Evolutionary conservation across 2,888 invertebrate genomes (phyloP).

Genomic region (Pyrrhosoma nymphula): DNA sequence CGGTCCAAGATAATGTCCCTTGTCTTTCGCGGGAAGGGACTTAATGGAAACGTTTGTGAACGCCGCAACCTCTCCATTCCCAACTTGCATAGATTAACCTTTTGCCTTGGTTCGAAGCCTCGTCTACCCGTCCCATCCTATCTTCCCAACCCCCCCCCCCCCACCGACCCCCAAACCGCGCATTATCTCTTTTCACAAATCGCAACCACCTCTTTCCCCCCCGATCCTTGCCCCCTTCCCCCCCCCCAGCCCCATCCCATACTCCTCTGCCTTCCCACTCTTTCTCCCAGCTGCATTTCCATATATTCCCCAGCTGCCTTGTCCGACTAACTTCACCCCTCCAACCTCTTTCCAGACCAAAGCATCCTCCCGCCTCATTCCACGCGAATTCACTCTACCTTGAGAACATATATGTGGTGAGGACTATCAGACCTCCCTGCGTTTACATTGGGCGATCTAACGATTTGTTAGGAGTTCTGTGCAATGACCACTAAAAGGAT

Average conservation of each 20-base stretch:
- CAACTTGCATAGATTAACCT: constrained; percentile 27
- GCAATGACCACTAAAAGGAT: no score
- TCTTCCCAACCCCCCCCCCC: not conserved
- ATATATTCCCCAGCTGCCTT: constrained; percentile 28
- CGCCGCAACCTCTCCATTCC: constrained; percentile 32
- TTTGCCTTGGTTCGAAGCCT: constrained; percentile 10
- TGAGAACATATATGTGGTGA: not conserved
- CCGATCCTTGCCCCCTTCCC: not conserved
- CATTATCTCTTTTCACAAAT: constrained; percentile 24
- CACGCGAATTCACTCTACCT: not conserved
- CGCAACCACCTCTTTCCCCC: not conserved
- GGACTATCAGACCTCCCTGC: not conserved
- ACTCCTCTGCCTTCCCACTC: no score
- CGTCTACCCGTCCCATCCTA: not conserved
- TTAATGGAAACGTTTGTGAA: constrained; percentile 25
- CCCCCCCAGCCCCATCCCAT: no score
- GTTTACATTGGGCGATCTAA: not conserved
- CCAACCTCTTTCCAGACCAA: no score
- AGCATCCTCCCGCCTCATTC: not conserved
- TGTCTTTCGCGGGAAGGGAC: not conserved
- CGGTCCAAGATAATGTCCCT: constrained; percentile 28
- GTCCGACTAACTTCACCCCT: not conserved
- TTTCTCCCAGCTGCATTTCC: not conserved
- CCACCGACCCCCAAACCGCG: not conserved
- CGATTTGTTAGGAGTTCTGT: no score